These are phyloP conservation scores for Neomonachus schauinslandi DNA, from an alignment of 2,113 vertebrate genomes.

Conservation along the genomic window DNA sequence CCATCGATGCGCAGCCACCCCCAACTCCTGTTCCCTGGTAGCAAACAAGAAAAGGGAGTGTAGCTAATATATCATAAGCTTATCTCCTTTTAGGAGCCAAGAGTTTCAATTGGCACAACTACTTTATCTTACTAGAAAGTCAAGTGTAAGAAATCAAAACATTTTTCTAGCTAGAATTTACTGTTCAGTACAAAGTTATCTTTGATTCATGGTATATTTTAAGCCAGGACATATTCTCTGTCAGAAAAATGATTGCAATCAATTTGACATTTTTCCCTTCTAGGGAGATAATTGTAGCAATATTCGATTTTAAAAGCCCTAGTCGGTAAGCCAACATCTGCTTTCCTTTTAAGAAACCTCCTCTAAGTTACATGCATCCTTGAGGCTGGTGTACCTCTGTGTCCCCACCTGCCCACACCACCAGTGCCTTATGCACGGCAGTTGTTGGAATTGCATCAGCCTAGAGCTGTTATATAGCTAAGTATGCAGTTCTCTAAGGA, in stretches of 20 bases:
- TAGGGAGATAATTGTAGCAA: not conserved
- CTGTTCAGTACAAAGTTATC: not conserved
- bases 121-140: conserved; percentile 27
- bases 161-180: conserved; percentile 43
- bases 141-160: not conserved
- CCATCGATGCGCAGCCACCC: not conserved
- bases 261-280: not conserved
- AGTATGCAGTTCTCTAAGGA: not conserved
- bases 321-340: not conserved
- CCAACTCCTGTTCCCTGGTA: not conserved
- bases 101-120: not conserved
- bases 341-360: conserved; percentile 5
- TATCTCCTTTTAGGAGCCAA: not conserved
- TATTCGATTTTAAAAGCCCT: not conserved
- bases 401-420: not conserved
- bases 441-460: not conserved
- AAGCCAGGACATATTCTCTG: not conserved
- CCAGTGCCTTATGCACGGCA: not conserved
- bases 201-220: conserved; percentile 49
- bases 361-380: not conserved
- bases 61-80: not conserved
- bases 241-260: conserved; percentile 5
- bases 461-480: not conserved
- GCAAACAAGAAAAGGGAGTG: not conserved
- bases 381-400: not conserved